These are phyloP conservation scores for Crambe crambe DNA, from an alignment of 37 sponge, comb jelly and placozoan species.

Conservation along the genomic window DNA sequence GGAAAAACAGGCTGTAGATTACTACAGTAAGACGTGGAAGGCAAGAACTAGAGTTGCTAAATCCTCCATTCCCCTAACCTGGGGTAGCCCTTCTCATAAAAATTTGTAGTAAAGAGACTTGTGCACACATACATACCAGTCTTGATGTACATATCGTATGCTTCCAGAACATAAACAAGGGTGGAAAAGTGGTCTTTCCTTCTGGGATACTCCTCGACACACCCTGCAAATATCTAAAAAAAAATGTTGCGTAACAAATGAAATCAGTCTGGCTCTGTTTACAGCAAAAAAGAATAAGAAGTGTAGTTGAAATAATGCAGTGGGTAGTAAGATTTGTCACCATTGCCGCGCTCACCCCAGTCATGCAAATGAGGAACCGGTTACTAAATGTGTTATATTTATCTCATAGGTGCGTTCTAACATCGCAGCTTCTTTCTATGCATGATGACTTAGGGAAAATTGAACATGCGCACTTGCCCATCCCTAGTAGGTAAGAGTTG, in stretches of 20 bases:
- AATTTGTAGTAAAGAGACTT: not conserved
- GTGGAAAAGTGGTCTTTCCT: constrained; percentile 83
- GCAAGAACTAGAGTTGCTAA: no score
- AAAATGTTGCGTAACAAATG: no score
- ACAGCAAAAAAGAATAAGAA: not conserved
- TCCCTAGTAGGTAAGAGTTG: no score
- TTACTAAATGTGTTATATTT: not conserved
- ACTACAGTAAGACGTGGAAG: no score
- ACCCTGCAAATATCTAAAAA: constrained; percentile 94
- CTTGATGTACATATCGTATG: constrained; percentile 88
- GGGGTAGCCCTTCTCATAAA: not conserved
- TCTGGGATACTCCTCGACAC: constrained; percentile 60
- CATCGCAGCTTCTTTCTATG: no score
- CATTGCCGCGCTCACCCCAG: no score
- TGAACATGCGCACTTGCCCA: no score
- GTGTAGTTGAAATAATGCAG: not conserved
- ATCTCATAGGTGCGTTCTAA: no score
- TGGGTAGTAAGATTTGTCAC: not conserved
- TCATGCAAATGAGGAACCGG: not conserved
- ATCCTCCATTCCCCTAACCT: not conserved
- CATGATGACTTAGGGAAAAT: no score
- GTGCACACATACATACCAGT: constrained; percentile 68
- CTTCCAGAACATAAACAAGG: constrained; percentile 96
- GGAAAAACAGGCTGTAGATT: no score
- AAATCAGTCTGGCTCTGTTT: no score